These are phyloP conservation scores for Galerucella pusilla DNA, from an alignment of 2,888 invertebrate species.

Conservation along the genomic window DNA sequence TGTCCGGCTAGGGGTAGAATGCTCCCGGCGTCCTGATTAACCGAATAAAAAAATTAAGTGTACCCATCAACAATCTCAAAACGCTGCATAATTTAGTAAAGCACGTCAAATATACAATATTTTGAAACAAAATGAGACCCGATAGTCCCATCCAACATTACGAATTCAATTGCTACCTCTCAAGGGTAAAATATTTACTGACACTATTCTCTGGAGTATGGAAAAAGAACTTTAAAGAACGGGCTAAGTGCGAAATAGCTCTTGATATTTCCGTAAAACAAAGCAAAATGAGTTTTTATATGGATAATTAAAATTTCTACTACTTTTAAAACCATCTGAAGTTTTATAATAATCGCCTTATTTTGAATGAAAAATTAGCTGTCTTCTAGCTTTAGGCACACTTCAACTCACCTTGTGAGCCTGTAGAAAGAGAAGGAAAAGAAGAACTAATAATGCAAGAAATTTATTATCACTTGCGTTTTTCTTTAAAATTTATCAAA, in stretches of 20 bases:
- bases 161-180: conserved; percentile 13
- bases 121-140: conserved; percentile 2
- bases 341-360: background rate
- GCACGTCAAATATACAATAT: background rate
- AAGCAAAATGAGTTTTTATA: conserved; percentile 49
- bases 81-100: background rate
- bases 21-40: too few relatives aligned
- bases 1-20: too few relatives aligned
- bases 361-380: background rate
- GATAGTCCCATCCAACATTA: background rate
- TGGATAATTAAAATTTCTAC: conserved; percentile 50
- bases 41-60: too few relatives aligned
- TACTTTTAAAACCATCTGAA: conserved; percentile 36
- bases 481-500: too few relatives aligned
- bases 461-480: too few relatives aligned
- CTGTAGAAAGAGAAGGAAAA: too few relatives aligned
- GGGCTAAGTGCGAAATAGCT: conserved; percentile 27
- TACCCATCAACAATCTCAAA: background rate
- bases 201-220: background rate
- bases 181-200: conserved; percentile 11
- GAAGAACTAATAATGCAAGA: too few relatives aligned
- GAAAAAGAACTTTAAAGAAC: conserved; percentile 11
- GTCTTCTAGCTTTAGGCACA: too few relatives aligned
- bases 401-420: too few relatives aligned
- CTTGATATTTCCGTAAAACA: conserved; percentile 50